A percentile compares a stretch with the other conserved stretches of the same genome.
phyloP scores from a whole-genome alignment of 2,888 invertebrate genomes.

The Ectemnius continuus region DNA sequence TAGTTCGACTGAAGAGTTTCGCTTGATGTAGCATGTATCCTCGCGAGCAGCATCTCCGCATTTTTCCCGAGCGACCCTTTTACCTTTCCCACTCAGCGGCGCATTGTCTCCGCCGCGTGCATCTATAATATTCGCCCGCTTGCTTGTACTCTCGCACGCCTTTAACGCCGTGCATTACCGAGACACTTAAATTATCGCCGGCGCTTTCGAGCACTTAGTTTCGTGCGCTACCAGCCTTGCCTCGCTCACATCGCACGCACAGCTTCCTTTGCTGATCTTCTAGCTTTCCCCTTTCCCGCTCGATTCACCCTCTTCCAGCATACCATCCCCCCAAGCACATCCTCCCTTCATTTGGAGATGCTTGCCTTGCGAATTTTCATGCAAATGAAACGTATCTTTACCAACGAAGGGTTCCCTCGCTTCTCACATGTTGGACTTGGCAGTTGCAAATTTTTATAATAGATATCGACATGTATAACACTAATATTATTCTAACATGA shows the following conservation, averaged over 20 bases:
- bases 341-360: too few species aligned
- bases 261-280: neutral
- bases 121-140: slow-evolving; percentile 8
- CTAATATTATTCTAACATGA: too few species aligned
- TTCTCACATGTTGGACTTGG: too few species aligned
- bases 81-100: slow-evolving; percentile 3
- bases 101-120: neutral
- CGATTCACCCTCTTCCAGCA: neutral
- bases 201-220: slow-evolving; percentile 37
- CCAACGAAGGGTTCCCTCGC: too few species aligned
- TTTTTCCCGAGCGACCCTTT: slow-evolving; percentile 9
- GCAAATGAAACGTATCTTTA: too few species aligned
- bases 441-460: neutral
- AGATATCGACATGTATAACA: too few species aligned
- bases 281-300: neutral
- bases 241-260: slow-evolving; percentile 13
- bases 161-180: slow-evolving; percentile 58
- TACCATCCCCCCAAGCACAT: too few species aligned
- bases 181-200: slow-evolving; percentile 57
- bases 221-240: slow-evolving; percentile 10
- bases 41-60: slow-evolving; percentile 1
- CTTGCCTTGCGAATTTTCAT: too few species aligned
- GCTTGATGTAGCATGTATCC: slow-evolving; percentile 4
- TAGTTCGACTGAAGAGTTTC: slow-evolving; percentile 28
- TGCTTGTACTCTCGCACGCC: slow-evolving; percentile 14